Base-by-base conservation (phyloP, 1,140 invertebrate genomes). In the Calephelis virginiensis region DNA sequence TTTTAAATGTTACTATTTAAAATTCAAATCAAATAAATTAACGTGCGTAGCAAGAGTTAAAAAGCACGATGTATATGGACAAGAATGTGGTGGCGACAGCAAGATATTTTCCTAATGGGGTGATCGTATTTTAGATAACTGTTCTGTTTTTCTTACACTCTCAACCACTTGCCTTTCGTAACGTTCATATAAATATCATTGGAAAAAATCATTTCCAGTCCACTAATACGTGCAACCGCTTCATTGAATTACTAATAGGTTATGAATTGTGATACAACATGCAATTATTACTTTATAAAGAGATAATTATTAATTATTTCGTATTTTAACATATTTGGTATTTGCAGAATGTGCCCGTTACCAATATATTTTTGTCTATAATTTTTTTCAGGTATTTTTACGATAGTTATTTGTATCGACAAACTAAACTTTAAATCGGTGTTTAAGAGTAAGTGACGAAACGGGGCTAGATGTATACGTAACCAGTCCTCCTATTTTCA, bases 231-330 rank as follows among this genome's bases (percentile, higher is more conserved):
- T 50, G 14, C 5, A 50, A 50, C 49, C 14, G 49, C 49, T 50
- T 50, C 49, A 50, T 50, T 50, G 49, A 50, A 14, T 50, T 50
- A 50, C 49, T 50, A 50, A 50, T 50, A 50, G 8, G 13, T 50
- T 50, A 2, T 50, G 49, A 50, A 50, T 50, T 50, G 49, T 50
- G 49, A 50, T 49, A 49, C 13, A 13, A 13, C 47, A 49, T 13
- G 13, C 47, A 49, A n/a, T 48, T 49, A 49, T 13, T 49, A 49
- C 47, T 49, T n/a, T 49, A 49, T 49, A n/a, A 5, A 49, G n/a
- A 12, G 47, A 49, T 50, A 14, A 50, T 50, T 50, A 50, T 8
- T 14, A 14, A 50, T 50, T 17, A 50, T 17, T 9, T 50, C 49
- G 7, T 9, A 17, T n/a, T 50, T 14, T 50, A 50, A 14, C 13